phyloP scores from a whole-genome alignment of 2,888 invertebrate species.

The Zygothrica quintamaculata region DNA sequence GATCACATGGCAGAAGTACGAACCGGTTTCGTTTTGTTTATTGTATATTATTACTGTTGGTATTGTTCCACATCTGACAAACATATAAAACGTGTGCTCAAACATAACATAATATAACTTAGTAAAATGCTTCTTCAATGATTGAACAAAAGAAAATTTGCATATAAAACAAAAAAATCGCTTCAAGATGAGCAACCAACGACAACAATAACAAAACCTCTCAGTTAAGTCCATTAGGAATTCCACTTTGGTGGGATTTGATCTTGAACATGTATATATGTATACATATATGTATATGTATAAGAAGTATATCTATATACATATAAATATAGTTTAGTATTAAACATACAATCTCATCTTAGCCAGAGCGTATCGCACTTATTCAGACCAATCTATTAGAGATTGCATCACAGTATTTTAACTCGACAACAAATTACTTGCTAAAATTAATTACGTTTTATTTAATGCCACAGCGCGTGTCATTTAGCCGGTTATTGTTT shows the following conservation, averaged over 20 bases:
- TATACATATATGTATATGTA: constrained; percentile 1
- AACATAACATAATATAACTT: constrained; percentile 31
- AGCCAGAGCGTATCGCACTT: not conserved
- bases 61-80: constrained; percentile 17
- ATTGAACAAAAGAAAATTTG: constrained; percentile 47
- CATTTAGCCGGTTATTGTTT: constrained; percentile 68
- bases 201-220: constrained; percentile 25
- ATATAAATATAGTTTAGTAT: not conserved
- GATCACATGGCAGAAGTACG: constrained; percentile 11
- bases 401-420: constrained; percentile 25
- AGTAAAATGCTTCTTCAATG: constrained; percentile 23
- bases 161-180: constrained; percentile 41
- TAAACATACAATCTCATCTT: not conserved
- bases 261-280: constrained; percentile 12
- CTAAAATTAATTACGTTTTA: constrained; percentile 53
- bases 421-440: constrained; percentile 37
- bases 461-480: constrained; percentile 51
- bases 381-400: constrained; percentile 22
- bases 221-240: constrained; percentile 15
- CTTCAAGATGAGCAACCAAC: too few species aligned
- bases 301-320: not conserved
- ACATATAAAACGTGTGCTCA: constrained; percentile 36
- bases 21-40: constrained; percentile 58
- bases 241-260: not conserved
- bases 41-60: constrained; percentile 9